These are phyloP conservation scores for Spinibarbus caldwelli DNA, from an alignment of 2,797 vertebrate species.

Conservation along the genomic window DNA sequence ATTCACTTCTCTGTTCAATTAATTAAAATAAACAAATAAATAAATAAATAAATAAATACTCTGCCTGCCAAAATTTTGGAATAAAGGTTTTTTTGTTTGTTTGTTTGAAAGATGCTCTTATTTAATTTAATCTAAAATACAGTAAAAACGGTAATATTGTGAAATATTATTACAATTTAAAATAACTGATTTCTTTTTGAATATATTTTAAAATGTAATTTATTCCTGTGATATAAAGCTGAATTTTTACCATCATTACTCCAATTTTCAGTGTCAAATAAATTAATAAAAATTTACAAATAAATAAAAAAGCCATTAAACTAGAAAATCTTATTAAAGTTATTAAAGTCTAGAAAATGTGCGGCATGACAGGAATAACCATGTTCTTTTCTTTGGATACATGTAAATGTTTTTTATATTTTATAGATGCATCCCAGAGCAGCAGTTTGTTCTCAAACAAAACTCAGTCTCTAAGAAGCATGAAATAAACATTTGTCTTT, in stretches of 20 bases:
- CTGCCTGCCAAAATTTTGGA: not conserved
- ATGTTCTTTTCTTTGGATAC: not conserved
- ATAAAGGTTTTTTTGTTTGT: not conserved
- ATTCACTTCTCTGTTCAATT: not conserved
- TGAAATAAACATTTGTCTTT: slow-evolving; percentile 24
- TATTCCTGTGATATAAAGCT: not conserved
- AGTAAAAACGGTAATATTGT: not conserved
- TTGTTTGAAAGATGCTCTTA: not conserved
- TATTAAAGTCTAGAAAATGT: not conserved
- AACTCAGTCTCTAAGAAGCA: not conserved
- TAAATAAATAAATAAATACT: not conserved
- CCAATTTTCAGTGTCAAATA: not conserved
- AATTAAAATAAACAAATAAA: too few relatives aligned
- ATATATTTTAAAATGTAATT: not conserved
- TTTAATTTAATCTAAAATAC: not conserved
- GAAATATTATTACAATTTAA: not conserved
- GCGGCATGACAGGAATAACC: not conserved
- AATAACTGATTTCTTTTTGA: not conserved
- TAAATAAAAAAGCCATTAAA: not conserved
- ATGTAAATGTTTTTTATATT: not conserved
- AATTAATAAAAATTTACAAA: not conserved
- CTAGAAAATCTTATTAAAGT: not conserved
- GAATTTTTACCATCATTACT: not conserved
- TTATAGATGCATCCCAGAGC: slow-evolving; percentile 8
- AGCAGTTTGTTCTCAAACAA: slow-evolving; percentile 5